These are phyloP conservation scores for Aleiodes leptofemur DNA, from an alignment of 2,888 invertebrate species.

Conservation along the genomic window DNA sequence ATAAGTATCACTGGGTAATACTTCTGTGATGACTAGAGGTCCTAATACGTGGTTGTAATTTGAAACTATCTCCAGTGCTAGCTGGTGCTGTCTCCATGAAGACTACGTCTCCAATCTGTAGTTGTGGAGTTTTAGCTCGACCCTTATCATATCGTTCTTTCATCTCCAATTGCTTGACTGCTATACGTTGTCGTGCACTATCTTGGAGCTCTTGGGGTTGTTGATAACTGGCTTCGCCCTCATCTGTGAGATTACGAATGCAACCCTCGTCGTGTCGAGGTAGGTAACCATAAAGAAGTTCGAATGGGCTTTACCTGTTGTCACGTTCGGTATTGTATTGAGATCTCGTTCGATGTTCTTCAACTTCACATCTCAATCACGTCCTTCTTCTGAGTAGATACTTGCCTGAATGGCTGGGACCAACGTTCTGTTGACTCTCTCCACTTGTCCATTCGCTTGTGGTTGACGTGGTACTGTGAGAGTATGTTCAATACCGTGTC, in stretches of 20 bases:
- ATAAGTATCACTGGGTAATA: constrained; percentile 41
- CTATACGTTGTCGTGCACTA: constrained; percentile 34
- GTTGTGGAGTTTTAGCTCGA: neutral
- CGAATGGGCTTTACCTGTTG: constrained; percentile 49
- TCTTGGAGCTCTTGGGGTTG: constrained; percentile 41
- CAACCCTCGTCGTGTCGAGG: constrained; percentile 37
- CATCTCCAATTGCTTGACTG: constrained; percentile 28
- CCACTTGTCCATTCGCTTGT: constrained; percentile 1
- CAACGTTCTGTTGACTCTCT: neutral
- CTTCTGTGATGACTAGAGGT: constrained; percentile 39
- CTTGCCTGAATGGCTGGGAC: neutral
- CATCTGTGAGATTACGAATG: constrained; percentile 15
- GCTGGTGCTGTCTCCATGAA: constrained; percentile 36
- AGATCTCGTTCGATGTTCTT: constrained; percentile 46
- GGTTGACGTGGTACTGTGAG: constrained; percentile 56
- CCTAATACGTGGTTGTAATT: constrained; percentile 35
- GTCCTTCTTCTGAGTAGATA: constrained; percentile 4
- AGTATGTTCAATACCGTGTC: constrained; percentile 62
- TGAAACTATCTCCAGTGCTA: constrained; percentile 35
- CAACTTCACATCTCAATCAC: constrained; percentile 46
- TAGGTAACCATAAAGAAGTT: constrained; percentile 50
- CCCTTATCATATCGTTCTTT: constrained; percentile 23
- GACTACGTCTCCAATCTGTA: constrained; percentile 25
- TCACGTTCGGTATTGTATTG: constrained; percentile 46
- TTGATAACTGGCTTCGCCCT: constrained; percentile 38